Evolutionary conservation across 2,113 vertebrate species (phyloP).

Genomic region (Petrocephalus microphthalmus): DNA sequence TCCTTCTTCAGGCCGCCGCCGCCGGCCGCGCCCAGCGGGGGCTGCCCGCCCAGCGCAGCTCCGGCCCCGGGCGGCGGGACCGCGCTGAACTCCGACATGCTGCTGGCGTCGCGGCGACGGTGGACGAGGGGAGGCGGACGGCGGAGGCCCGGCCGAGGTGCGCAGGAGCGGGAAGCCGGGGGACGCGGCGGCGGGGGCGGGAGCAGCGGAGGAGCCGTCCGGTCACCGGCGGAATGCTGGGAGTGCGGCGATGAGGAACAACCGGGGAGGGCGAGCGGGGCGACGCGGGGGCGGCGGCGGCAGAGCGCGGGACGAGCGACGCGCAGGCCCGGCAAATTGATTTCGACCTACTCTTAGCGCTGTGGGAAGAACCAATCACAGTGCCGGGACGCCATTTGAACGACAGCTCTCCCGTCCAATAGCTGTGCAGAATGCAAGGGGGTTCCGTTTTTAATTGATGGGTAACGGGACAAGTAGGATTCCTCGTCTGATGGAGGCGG

Average conservation of each 20-base stretch:
- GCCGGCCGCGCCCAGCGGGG: conserved; percentile 1
- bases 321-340: background rate
- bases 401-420: background rate
- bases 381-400: background rate
- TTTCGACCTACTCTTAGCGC: conserved; percentile 1
- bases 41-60: conserved; percentile 43
- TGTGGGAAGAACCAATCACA: conserved; percentile 26
- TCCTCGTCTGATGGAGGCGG: background rate
- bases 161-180: conserved; percentile 66
- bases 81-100: conserved; percentile 68
- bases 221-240: background rate
- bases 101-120: conserved; percentile 39
- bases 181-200: conserved; percentile 22
- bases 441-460: conserved; percentile 13
- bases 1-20: conserved; percentile 72
- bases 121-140: conserved; percentile 25
- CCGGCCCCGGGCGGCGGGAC: conserved; percentile 60
- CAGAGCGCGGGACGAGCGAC: background rate
- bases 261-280: background rate
- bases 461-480: background rate
- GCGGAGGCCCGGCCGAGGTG: conserved; percentile 50
- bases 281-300: background rate
- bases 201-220: conserved; percentile 21
- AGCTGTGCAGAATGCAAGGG: conserved; percentile 6
- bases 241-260: background rate